These are phyloP conservation scores for Aethes cnicana DNA, from an alignment of 2,888 invertebrate species.

Conservation along the genomic window DNA sequence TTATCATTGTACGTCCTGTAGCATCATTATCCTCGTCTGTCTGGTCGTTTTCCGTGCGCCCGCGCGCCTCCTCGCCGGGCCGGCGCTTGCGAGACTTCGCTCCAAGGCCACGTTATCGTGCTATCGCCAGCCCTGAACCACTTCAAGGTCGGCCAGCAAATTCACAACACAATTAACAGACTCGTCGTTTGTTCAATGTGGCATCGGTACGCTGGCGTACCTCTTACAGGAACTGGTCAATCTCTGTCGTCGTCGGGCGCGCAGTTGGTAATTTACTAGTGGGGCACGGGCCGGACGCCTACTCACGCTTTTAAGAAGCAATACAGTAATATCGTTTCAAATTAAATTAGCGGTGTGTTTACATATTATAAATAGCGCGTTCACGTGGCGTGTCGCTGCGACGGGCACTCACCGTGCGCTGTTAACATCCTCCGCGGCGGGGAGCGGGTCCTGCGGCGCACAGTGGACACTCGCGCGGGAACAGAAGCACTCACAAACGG, in stretches of 20 bases:
- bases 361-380: conserved; percentile 78
- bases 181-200: conserved; percentile 18
- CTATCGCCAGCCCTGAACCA: conserved; percentile 74
- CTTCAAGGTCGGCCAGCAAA: conserved; percentile 57
- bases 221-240: conserved; percentile 77
- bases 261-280: conserved; percentile 67
- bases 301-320: conserved; percentile 64
- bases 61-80: conserved; percentile 70
- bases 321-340: conserved; percentile 61
- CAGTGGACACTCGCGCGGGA: conserved; percentile 76
- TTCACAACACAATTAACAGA: conserved; percentile 41
- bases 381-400: conserved; percentile 70
- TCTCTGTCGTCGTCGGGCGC: conserved; percentile 66
- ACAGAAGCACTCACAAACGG: conserved; percentile 79
- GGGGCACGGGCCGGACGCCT: conserved; percentile 55
- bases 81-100: conserved; percentile 70
- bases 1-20: conserved; percentile 54
- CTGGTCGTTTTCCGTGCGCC: conserved; percentile 72
- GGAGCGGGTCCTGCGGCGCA: conserved; percentile 73
- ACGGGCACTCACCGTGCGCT: conserved; percentile 78
- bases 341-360: conserved; percentile 77
- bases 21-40: conserved; percentile 71
- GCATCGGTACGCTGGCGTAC: conserved; percentile 37
- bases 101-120: conserved; percentile 81
- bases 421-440: conserved; percentile 80